Evolutionary conservation across 2,888 invertebrate genomes (phyloP).

Genomic region (Lasioglossum malachurum): DNA sequence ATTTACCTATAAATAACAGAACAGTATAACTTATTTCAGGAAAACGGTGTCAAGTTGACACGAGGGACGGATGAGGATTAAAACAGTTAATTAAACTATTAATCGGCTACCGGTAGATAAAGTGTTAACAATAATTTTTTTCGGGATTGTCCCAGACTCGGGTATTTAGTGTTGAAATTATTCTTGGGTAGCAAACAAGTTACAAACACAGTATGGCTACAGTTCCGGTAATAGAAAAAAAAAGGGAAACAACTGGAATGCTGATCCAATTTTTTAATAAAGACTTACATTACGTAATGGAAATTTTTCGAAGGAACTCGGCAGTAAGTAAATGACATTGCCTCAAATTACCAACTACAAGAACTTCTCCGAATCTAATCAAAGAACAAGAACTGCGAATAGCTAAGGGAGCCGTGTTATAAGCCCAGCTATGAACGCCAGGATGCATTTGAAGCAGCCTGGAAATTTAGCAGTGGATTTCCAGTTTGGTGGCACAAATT

Average conservation of each 20-base stretch:
- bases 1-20: no score
- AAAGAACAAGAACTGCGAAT: slow-evolving; percentile 46
- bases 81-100: no score
- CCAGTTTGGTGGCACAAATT: slow-evolving; percentile 32
- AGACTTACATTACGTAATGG: not conserved
- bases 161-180: no score
- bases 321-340: slow-evolving; percentile 35
- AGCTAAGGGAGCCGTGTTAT: slow-evolving; percentile 27
- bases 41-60: no score
- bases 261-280: not conserved
- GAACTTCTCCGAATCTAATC: slow-evolving; percentile 53
- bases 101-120: no score
- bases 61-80: no score
- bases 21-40: no score
- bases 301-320: slow-evolving; percentile 12
- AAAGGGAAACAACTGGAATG: not conserved
- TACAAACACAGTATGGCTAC: not conserved
- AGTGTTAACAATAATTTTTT: no score
- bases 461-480: slow-evolving; percentile 27
- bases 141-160: no score
- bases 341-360: slow-evolving; percentile 38
- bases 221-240: not conserved
- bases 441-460: slow-evolving; percentile 31
- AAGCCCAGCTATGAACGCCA: slow-evolving; percentile 9
- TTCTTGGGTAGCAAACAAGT: not conserved